phyloP scores from a whole-genome alignment of 2,113 vertebrate genomes.

The mouse (Mus musculus) region GRCm39 chr9:87184501-87185000 shows the following conservation, averaged over 20 bases:
- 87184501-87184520: not conserved
- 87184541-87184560: not conserved
- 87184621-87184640: not conserved
- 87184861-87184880: constrained; percentile 1
- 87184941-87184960: not conserved
- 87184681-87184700: not conserved
- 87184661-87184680: not conserved
- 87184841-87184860: not conserved
- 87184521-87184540: not conserved
- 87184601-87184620: no score
- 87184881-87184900: not conserved
- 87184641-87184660: not conserved
- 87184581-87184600: no score
- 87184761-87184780: constrained; percentile 26
- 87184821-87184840: not conserved
- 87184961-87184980: not conserved
- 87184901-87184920: not conserved
- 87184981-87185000: not conserved
- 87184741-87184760: constrained; percentile 12
- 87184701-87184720: not conserved
- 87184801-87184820: not conserved
- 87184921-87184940: constrained; percentile 29
- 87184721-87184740: not conserved
- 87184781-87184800: not conserved
- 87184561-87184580: no score